Conservation (phyloP, 2,797 vertebrate genomes). For the Anabas testudineus region DNA sequence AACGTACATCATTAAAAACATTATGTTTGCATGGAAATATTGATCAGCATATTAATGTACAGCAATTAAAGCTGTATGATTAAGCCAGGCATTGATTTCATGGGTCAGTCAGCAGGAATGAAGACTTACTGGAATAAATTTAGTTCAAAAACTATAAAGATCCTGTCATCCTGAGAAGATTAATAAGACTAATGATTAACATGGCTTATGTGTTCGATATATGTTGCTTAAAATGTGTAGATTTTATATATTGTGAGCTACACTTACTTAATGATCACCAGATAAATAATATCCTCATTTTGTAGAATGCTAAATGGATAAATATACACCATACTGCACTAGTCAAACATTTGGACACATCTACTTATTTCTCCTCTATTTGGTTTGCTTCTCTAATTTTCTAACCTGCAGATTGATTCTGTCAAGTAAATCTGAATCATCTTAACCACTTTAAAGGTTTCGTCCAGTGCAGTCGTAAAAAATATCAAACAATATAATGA, state of each 20-base stretch:
- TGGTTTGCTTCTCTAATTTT: no score
- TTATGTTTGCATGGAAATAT: constrained; percentile 34
- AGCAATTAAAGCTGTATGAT: constrained; percentile 32
- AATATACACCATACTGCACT: background rate
- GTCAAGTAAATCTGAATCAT: no score
- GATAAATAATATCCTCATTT: background rate
- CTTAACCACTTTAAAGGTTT: no score
- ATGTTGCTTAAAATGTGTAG: background rate
- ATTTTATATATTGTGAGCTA: background rate
- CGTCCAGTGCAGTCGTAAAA: no score
- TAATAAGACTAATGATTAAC: background rate
- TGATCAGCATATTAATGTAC: constrained; percentile 42
- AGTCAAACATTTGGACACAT: no score
- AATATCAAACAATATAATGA: no score
- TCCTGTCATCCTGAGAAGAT: background rate
- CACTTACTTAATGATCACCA: constrained; percentile 6
- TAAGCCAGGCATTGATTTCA: constrained; percentile 53
- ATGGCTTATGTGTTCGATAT: background rate
- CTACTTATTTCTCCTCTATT: no score
- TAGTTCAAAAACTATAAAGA: background rate
- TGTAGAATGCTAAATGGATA: background rate
- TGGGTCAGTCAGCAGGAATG: constrained; percentile 27
- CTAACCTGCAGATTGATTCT: no score
- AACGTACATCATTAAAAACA: constrained; percentile 17
- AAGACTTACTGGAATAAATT: constrained; percentile 15